These are phyloP conservation scores for Ariolimax columbianus DNA, from an alignment of 2,888 invertebrate genomes.

Conservation along the genomic window DNA sequence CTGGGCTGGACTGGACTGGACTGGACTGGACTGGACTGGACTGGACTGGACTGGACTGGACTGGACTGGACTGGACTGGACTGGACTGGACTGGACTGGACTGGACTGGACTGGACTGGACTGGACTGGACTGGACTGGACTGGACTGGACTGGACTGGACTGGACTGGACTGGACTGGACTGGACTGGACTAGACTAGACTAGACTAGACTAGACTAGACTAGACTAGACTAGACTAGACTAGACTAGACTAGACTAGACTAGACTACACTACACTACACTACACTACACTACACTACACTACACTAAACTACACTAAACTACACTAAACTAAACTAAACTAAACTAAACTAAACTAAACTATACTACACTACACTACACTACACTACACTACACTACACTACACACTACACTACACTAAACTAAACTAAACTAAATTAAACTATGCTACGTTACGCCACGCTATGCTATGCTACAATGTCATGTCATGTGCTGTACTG, in stretches of 20 bases:
- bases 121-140: neutral
- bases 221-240: neutral
- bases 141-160: slow-evolving; percentile 18
- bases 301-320: too few species aligned
- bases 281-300: too few species aligned
- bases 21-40: slow-evolving; percentile 43
- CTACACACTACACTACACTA: too few species aligned
- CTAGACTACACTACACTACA: neutral
- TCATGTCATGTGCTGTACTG: too few species aligned
- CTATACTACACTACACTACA: too few species aligned
- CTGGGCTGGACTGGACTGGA: slow-evolving; percentile 40
- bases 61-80: slow-evolving; percentile 13
- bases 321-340: too few species aligned
- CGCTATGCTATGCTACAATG: too few species aligned
- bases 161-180: neutral
- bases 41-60: slow-evolving; percentile 36
- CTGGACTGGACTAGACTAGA: neutral
- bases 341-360: neutral
- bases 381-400: too few species aligned
- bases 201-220: neutral
- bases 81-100: neutral
- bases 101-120: neutral
- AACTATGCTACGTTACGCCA: too few species aligned
- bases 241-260: neutral
- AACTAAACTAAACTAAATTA: too few species aligned